Conservation (phyloP, 2,888 invertebrate genomes). For the Drosophila lacicola region DNA sequence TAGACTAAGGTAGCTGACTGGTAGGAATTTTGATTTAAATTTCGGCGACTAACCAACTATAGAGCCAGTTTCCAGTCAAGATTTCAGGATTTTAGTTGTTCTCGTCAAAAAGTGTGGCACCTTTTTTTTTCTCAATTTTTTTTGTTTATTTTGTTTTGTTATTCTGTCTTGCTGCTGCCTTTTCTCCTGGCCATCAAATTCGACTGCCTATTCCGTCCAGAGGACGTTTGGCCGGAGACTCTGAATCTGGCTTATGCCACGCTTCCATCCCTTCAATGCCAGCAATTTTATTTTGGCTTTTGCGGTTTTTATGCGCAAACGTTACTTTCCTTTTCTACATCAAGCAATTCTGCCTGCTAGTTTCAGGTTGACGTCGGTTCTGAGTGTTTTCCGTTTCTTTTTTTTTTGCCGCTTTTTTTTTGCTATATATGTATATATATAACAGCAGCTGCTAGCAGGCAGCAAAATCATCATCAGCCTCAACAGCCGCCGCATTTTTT, state of each 20-base stretch:
- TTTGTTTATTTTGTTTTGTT: background rate
- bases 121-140: slow-evolving; percentile 2
- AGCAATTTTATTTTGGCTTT: slow-evolving; percentile 71
- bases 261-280: slow-evolving; percentile 55
- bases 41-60: slow-evolving; percentile 66
- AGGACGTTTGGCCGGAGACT: slow-evolving; percentile 19
- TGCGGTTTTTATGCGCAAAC: slow-evolving; percentile 67
- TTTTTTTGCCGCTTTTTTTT: slow-evolving; percentile 11
- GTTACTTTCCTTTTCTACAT: slow-evolving; percentile 48
- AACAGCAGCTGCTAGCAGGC: slow-evolving; percentile 20
- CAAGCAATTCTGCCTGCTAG: slow-evolving; percentile 65
- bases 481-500: slow-evolving; percentile 24
- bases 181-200: slow-evolving; percentile 51
- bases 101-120: slow-evolving; percentile 24
- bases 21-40: slow-evolving; percentile 77
- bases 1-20: slow-evolving; percentile 35
- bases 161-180: background rate
- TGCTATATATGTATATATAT: background rate
- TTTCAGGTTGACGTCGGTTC: slow-evolving; percentile 51
- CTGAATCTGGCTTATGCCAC: slow-evolving; percentile 44
- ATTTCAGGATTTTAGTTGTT: slow-evolving; percentile 53
- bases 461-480: slow-evolving; percentile 51
- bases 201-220: slow-evolving; percentile 56
- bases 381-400: slow-evolving; percentile 25
- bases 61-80: slow-evolving; percentile 33